A percentile compares a stretch with the other conserved stretches of the same genome.
Evolutionary conservation across 2,888 invertebrate genomes (phyloP).

Genomic region (Anthophora plumipes): DNA sequence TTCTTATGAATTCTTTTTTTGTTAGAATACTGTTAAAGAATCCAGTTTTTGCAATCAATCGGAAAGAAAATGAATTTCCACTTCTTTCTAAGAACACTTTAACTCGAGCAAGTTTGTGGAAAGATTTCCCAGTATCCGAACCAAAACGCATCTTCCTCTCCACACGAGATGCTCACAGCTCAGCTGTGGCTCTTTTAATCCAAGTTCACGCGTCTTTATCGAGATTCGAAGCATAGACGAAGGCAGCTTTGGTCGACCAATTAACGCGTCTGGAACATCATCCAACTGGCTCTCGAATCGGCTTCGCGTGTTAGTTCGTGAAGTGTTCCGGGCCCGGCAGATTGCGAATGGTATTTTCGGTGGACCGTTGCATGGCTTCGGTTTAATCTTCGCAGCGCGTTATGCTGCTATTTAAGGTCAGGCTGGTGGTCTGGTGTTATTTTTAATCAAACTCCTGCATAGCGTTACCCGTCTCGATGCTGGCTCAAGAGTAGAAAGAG

Average conservation of each 20-base stretch:
- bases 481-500: neutral
- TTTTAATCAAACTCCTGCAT: constrained; percentile 60
- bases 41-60: no score
- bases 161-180: neutral
- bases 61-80: no score
- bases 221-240: constrained; percentile 11
- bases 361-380: constrained; percentile 20
- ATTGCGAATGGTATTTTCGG: constrained; percentile 45
- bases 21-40: no score
- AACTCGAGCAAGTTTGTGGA: neutral
- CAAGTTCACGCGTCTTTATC: constrained; percentile 6
- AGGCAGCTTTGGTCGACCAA: constrained; percentile 3
- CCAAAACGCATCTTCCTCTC: neutral
- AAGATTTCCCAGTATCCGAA: neutral
- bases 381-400: constrained; percentile 50
- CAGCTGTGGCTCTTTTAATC: constrained; percentile 1
- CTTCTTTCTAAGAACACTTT: no score
- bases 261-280: constrained; percentile 34
- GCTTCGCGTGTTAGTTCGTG: constrained; percentile 15
- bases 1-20: no score
- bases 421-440: constrained; percentile 37
- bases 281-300: constrained; percentile 23
- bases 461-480: constrained; percentile 7
- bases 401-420: constrained; percentile 48
- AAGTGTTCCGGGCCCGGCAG: constrained; percentile 23